Percentiles rank a stretch among this genome's conserved stretches.
phyloP scores from a whole-genome alignment of 1,140 invertebrate species.

The Sarcophaga bullata region DNA sequence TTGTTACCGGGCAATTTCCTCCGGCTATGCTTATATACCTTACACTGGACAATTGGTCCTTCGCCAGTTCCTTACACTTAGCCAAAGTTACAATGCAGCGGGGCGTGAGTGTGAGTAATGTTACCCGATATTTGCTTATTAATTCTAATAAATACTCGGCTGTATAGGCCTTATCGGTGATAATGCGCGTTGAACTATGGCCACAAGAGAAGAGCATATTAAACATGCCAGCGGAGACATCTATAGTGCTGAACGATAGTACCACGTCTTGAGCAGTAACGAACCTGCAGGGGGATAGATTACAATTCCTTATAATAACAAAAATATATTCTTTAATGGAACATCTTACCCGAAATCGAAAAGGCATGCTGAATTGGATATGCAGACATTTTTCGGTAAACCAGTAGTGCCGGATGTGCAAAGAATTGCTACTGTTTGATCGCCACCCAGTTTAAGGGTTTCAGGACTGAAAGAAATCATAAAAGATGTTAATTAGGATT shows the following conservation, averaged over 20 bases:
- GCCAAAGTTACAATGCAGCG: slow-evolving; percentile 55
- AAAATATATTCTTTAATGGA: neutral
- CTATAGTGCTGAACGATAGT: slow-evolving; percentile 61
- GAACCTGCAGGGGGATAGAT: slow-evolving; percentile 47
- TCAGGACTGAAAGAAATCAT: slow-evolving; percentile 51
- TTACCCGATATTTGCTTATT: slow-evolving; percentile 60
- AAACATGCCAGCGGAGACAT: slow-evolving; percentile 60
- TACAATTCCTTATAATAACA: neutral
- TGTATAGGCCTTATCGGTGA: slow-evolving; percentile 56
- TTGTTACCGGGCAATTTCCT: slow-evolving; percentile 58
- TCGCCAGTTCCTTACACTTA: slow-evolving; percentile 53
- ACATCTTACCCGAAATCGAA: slow-evolving; percentile 58
- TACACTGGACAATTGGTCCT: slow-evolving; percentile 53
- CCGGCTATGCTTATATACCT: slow-evolving; percentile 58
- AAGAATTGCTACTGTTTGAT: slow-evolving; percentile 64
- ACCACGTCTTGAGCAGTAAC: slow-evolving; percentile 60
- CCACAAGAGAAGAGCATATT: slow-evolving; percentile 60
- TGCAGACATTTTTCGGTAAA: slow-evolving; percentile 79
- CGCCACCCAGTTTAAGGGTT: slow-evolving; percentile 53
- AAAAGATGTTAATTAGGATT: no score
- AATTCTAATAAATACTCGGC: slow-evolving; percentile 59
- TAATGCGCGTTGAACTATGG: slow-evolving; percentile 57
- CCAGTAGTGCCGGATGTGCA: slow-evolving; percentile 81
- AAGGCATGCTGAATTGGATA: slow-evolving; percentile 71
- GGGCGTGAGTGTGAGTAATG: slow-evolving; percentile 55